Evolutionary conservation across 2,797 vertebrate genomes (phyloP).

Genomic region (Halcyon smyrnensis): DNA sequence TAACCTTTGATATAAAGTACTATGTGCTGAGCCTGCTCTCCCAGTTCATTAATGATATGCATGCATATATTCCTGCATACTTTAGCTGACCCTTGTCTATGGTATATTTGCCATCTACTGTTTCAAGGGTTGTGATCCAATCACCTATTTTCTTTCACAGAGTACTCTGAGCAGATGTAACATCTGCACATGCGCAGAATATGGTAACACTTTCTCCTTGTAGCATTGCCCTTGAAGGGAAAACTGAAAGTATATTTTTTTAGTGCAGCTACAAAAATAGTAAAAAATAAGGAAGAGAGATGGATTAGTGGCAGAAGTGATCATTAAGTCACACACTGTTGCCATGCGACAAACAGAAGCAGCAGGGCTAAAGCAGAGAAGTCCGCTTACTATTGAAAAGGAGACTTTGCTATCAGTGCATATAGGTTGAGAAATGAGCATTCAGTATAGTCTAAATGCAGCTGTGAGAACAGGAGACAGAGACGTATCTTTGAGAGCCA

Average conservation of each 20-base stretch:
- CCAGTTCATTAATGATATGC: slow-evolving; percentile 76
- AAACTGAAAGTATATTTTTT: slow-evolving; percentile 74
- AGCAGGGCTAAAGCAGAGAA: not conserved
- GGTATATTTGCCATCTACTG: slow-evolving; percentile 43
- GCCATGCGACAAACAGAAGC: not conserved
- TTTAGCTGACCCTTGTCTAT: slow-evolving; percentile 50
- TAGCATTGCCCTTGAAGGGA: slow-evolving; percentile 67
- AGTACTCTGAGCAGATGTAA: slow-evolving; percentile 66
- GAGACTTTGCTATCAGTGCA: not conserved
- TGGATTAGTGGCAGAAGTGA: not conserved
- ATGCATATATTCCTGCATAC: slow-evolving; percentile 79
- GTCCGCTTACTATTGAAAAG: not conserved
- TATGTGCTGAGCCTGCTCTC: slow-evolving; percentile 52
- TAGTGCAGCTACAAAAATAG: slow-evolving; percentile 65
- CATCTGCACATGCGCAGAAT: slow-evolving; percentile 73
- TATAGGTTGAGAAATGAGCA: not conserved
- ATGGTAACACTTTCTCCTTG: slow-evolving; percentile 80
- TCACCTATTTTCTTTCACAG: slow-evolving; percentile 67
- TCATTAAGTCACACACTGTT: not conserved
- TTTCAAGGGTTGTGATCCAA: slow-evolving; percentile 63
- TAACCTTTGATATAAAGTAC: slow-evolving; percentile 79
- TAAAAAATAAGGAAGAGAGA: not conserved
- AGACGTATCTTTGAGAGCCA: not conserved
- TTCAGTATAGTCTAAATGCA: not conserved
- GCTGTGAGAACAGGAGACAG: not conserved